Conservation (phyloP, 2,113 vertebrate species). For the Malurus elegans region DNA sequence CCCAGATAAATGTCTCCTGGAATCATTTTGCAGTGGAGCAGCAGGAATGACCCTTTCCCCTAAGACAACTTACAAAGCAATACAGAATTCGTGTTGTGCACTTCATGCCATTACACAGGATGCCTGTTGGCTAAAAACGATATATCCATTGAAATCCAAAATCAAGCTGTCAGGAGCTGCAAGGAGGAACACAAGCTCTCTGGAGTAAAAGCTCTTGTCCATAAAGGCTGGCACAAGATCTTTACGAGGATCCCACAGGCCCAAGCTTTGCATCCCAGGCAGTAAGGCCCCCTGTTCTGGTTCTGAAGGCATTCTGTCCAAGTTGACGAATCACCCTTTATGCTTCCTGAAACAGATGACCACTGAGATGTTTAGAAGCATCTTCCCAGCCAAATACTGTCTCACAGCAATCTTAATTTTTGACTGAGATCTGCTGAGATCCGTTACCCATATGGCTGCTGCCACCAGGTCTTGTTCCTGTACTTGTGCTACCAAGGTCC, state of each 20-base stretch:
- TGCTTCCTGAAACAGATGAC: not conserved
- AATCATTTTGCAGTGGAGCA: not conserved
- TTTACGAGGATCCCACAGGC: not conserved
- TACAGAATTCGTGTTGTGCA: not conserved
- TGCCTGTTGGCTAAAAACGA: not conserved
- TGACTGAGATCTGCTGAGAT: not conserved
- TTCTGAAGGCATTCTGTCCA: accelerated
- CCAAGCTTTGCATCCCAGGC: not conserved
- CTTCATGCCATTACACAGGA: not conserved
- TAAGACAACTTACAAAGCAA: not conserved
- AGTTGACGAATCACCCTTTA: not conserved
- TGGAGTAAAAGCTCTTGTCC: not conserved
- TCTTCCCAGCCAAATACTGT: not conserved
- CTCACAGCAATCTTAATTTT: not conserved
- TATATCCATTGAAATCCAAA: not conserved
- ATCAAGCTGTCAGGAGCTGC: not conserved
- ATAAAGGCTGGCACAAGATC: not conserved
- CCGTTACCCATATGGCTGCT: not conserved
- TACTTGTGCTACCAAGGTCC: not conserved
- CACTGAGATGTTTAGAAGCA: not conserved
- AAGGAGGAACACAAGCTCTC: not conserved
- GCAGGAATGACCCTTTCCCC: not conserved
- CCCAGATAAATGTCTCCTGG: not conserved
- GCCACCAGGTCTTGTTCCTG: accelerated
- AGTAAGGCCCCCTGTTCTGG: accelerated